These are phyloP conservation scores for Archegozetes longisetosus DNA, from an alignment of 1,140 invertebrate genomes.

Conservation along the genomic window DNA sequence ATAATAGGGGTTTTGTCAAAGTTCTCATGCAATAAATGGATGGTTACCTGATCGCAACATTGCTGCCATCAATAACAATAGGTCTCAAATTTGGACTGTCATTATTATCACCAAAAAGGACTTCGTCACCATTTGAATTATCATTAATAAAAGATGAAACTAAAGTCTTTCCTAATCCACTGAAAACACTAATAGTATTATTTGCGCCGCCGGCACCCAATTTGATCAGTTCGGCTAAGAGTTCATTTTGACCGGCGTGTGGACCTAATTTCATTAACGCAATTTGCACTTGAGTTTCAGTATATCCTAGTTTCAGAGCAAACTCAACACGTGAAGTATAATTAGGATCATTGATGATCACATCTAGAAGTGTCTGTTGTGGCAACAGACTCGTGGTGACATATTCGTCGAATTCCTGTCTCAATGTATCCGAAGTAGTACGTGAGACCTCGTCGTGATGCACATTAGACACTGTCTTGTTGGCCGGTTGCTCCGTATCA, in stretches of 20 bases:
- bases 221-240: constrained; percentile 49
- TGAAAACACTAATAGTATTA: background rate
- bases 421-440: constrained; percentile 62
- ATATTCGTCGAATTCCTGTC: constrained; percentile 66
- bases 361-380: no score
- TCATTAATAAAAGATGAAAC: background rate
- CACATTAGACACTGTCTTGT: background rate
- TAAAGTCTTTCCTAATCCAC: background rate
- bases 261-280: constrained; percentile 65
- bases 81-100: background rate
- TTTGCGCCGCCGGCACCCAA: constrained; percentile 24
- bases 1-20: background rate
- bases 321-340: constrained; percentile 43
- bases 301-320: constrained; percentile 75
- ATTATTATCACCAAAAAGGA: background rate
- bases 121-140: background rate
- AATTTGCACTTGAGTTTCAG: constrained; percentile 60
- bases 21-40: background rate
- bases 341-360: background rate
- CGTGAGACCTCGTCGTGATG: constrained; percentile 47
- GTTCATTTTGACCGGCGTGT: constrained; percentile 64
- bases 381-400: constrained; percentile 33
- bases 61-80: background rate
- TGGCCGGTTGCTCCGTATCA: background rate
- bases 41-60: background rate